A percentile compares a stretch with the other conserved stretches of the same genome.
phyloP scores from a whole-genome alignment of 2,797 vertebrate species.

The Arnoldichthys spilopterus region DNA sequence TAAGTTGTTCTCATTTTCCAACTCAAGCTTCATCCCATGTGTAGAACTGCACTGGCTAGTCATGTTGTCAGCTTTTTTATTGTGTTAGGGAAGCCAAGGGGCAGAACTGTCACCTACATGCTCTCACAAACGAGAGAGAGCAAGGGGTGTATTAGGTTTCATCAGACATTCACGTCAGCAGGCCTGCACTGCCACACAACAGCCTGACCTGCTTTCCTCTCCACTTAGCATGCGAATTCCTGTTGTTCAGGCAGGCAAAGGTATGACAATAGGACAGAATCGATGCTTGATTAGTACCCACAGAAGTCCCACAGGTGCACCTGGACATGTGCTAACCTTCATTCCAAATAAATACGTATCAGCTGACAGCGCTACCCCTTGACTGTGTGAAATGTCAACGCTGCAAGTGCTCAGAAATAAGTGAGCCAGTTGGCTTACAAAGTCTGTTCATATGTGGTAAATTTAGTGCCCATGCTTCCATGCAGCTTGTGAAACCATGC shows the following conservation, averaged over 20 bases:
- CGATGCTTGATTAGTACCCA: conserved; percentile 18
- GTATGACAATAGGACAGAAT: conserved; percentile 21
- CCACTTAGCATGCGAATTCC: conserved; percentile 24
- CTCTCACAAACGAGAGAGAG: conserved; percentile 39
- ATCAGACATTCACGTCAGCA: conserved; percentile 45
- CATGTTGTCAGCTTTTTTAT: conserved; percentile 42
- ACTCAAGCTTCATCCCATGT: conserved; percentile 4
- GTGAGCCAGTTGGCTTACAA: neutral
- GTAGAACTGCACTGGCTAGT: conserved; percentile 13
- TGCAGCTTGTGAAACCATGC: neutral
- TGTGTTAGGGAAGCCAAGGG: conserved; percentile 28
- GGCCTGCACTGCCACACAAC: conserved; percentile 6
- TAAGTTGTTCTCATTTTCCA: neutral
- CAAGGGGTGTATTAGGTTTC: conserved; percentile 44
- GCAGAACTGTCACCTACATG: conserved; percentile 39
- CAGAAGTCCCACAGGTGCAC: conserved; percentile 19
- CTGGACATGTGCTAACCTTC: conserved; percentile 27
- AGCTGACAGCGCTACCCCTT: conserved; percentile 6
- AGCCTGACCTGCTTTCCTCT: conserved; percentile 10
- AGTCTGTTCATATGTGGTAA: conserved; percentile 17
- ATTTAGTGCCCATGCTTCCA: neutral
- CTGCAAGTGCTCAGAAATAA: conserved; percentile 21
- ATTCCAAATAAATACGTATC: conserved; percentile 37
- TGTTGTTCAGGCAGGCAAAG: neutral
- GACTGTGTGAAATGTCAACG: conserved; percentile 28